Percentiles rank a stretch among this genome's conserved stretches.
These are phyloP conservation scores for Onychostoma macrolepis DNA, from an alignment of 2,113 vertebrate genomes.

Conservation along the genomic window DNA sequence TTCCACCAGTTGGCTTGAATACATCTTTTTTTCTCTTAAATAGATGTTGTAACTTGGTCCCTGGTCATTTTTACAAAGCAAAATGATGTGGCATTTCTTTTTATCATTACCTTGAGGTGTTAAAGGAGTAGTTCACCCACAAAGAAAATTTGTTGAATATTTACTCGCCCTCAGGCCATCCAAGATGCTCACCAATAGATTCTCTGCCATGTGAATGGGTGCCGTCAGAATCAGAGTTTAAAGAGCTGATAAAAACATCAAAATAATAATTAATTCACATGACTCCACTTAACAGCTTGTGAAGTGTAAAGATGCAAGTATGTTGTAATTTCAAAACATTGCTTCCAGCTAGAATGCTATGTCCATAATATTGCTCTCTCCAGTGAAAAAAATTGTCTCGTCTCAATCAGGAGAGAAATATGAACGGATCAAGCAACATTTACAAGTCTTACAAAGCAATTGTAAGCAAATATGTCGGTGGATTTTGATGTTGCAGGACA, in stretches of 20 bases:
- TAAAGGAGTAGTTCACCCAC: not conserved
- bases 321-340: no score
- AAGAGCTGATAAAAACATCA: not conserved
- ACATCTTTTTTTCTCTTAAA: not conserved
- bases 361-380: not conserved
- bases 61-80: not conserved
- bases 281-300: not conserved
- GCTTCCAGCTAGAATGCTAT: no score
- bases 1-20: not conserved
- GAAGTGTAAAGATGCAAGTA: no score
- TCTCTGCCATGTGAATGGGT: not conserved
- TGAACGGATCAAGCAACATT: no score
- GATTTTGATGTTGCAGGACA: no score
- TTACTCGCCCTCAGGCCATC: not conserved
- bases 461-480: no score
- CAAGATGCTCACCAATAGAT: not conserved
- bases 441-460: no score
- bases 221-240: not conserved
- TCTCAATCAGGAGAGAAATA: no score
- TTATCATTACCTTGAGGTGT: not conserved
- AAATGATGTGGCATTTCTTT: not conserved
- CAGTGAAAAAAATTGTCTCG: not conserved
- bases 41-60: not conserved
- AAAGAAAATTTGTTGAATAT: not conserved
- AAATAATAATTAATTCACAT: not conserved